Evolutionary conservation across 37 sponge, comb jelly and placozoan genomes (phyloP).

Genomic region (Spongilla lacustris): DNA sequence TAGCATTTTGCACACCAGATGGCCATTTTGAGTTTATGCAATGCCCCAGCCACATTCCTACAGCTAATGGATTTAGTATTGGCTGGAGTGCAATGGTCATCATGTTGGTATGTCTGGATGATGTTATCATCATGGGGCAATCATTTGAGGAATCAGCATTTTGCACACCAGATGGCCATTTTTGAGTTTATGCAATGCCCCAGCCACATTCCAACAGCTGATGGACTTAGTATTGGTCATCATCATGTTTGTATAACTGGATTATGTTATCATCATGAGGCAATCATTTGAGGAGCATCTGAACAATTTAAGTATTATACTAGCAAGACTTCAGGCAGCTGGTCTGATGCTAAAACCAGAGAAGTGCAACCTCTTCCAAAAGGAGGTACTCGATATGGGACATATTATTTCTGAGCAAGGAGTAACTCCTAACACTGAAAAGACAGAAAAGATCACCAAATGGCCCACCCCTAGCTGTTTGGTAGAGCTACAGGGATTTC

Average conservation of each 20-base stretch:
- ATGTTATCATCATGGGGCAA: slow-evolving; percentile 16
- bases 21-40: slow-evolving; percentile 21
- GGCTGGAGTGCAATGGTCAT: too few relatives aligned
- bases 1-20: not conserved
- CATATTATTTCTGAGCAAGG: slow-evolving; percentile 18
- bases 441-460: not conserved
- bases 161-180: slow-evolving; percentile 3
- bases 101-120: slow-evolving; percentile 19
- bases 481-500: slow-evolving; percentile 21
- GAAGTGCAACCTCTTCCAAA: not conserved
- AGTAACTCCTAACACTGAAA: not conserved
- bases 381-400: slow-evolving; percentile 7
- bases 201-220: not conserved
- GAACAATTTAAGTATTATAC: not conserved
- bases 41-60: slow-evolving; percentile 11
- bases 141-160: slow-evolving; percentile 7
- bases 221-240: too few relatives aligned
- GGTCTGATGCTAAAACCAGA: too few relatives aligned
- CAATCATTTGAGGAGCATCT: slow-evolving; percentile 18
- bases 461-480: not conserved
- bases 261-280: slow-evolving; percentile 19
- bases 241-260: slow-evolving; percentile 10
- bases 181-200: slow-evolving; percentile 28
- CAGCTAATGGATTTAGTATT: too few relatives aligned
- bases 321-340: not conserved